These are phyloP conservation scores for Choloepus hoffmanni DNA, from an alignment of 2,113 vertebrate genomes.

Conservation along the genomic window DNA sequence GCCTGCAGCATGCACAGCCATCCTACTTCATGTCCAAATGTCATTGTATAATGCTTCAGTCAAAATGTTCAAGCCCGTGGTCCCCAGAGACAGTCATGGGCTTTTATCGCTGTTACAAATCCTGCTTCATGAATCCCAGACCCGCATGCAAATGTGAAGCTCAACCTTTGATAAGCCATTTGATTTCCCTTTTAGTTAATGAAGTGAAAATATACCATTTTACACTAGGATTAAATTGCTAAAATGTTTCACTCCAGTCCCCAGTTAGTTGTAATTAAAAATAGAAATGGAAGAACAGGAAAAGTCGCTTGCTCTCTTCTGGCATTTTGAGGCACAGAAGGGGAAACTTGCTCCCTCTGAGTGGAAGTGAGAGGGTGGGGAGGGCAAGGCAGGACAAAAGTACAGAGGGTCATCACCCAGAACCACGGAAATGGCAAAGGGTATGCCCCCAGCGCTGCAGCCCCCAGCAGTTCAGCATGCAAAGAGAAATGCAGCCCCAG, in stretches of 20 bases:
- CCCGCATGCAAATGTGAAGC: slow-evolving; percentile 70
- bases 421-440: neutral
- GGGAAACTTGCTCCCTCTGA: slow-evolving; percentile 21
- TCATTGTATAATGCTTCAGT: slow-evolving; percentile 56
- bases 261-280: slow-evolving; percentile 78
- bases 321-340: slow-evolving; percentile 38
- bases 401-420: neutral
- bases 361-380: neutral
- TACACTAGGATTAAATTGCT: slow-evolving; percentile 80
- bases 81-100: slow-evolving; percentile 57
- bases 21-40: slow-evolving; percentile 68
- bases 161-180: slow-evolving; percentile 78
- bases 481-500: neutral
- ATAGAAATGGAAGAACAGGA: slow-evolving; percentile 66
- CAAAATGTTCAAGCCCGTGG: slow-evolving; percentile 50
- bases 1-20: neutral
- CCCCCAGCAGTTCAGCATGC: neutral
- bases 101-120: slow-evolving; percentile 76
- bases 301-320: slow-evolving; percentile 39
- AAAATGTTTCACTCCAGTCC: slow-evolving; percentile 70
- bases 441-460: neutral
- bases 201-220: slow-evolving; percentile 77
- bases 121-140: slow-evolving; percentile 72
- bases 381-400: neutral
- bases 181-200: slow-evolving; percentile 77